Evolutionary conservation across 1,140 invertebrate genomes (phyloP), one percentile per base, ranked within the genome.

Genomic region (Schmidtea mediterranea): DNA sequence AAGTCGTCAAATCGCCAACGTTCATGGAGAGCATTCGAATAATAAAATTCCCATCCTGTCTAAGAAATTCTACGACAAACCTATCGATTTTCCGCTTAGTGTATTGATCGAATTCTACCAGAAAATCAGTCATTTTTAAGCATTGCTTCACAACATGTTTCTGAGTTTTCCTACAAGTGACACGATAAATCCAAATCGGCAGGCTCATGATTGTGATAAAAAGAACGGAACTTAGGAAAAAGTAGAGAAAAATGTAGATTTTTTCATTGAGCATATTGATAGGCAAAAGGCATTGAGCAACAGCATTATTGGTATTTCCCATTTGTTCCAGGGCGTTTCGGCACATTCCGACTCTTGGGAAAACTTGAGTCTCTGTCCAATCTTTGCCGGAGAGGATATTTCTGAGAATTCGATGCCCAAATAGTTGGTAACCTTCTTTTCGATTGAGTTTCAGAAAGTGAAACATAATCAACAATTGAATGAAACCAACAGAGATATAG

Each of bases 351-450:
- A 45, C 21, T 45, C 43, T 45, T 13, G 43, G 43, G 18, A 45
- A 45, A 13, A 45, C 21, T 24, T 45, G 43, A 45, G 43, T 45
- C n/a, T 45, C 43, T 22, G 43, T 45, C 43, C 43, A 45, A 22
- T 45, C 15, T 13, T 21, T 15, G 22, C 43, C 43, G n/a, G 19
- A 8, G n/a, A 45, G 15, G 5, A 45, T 19, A 24, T 45, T 21
- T 13, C 18, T 21, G 3, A 45, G 18, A 45, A 45, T 15, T 19
- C 43, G 43, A 21, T 45, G 21, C 12, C 43, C 43, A n/a, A 45
- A 45, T 21, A 15, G 21, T 13, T 8, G 3, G n/a, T 45, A 45
- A 13, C 43, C 43, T 21, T 45, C 43, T 15, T 45, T 13, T 19
- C 15, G 6, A 21, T 45, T 21, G 6, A 45, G 22, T 45, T 21